Conservation (phyloP, 2,888 invertebrate genomes). For the Glaucopsyche alexis region DNA sequence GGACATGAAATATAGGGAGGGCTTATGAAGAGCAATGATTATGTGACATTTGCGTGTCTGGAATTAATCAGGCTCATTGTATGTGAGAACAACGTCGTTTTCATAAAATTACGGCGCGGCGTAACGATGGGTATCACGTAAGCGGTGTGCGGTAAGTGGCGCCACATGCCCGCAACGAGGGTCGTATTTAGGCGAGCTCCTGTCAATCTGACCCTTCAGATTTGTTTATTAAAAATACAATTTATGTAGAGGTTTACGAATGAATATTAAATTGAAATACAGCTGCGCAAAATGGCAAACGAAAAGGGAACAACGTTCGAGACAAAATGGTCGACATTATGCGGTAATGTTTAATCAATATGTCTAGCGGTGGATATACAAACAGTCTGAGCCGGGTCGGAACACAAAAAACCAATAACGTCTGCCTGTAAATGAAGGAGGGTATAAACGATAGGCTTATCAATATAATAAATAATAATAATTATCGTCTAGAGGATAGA, state of each 20-base stretch:
- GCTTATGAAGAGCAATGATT: slow-evolving; percentile 45
- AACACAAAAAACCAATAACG: slow-evolving; percentile 30
- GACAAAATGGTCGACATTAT: slow-evolving; percentile 67
- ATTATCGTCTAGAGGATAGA: background rate
- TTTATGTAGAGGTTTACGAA: background rate
- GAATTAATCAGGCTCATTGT: slow-evolving; percentile 45
- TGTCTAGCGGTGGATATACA: slow-evolving; percentile 42
- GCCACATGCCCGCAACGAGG: slow-evolving; percentile 33
- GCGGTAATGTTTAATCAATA: slow-evolving; percentile 66
- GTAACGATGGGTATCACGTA: slow-evolving; percentile 34
- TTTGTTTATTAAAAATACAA: background rate
- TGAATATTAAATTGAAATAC: background rate
- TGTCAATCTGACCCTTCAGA: background rate
- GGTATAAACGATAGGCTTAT: background rate
- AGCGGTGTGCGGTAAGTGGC: slow-evolving; percentile 41
- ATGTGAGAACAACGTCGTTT: slow-evolving; percentile 41
- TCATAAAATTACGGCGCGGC: slow-evolving; percentile 31
- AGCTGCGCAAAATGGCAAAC: slow-evolving; percentile 56
- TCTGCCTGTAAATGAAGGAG: background rate
- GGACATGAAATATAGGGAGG: slow-evolving; percentile 37
- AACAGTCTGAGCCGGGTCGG: slow-evolving; percentile 31
- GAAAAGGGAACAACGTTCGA: slow-evolving; percentile 48
- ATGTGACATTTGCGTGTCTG: slow-evolving; percentile 53
- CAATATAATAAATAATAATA: background rate
- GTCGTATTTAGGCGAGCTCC: background rate